Percentiles rank a stretch among this genome's conserved stretches.
Evolutionary conservation across 2,113 vertebrate species (phyloP).

Genomic region (Sula dactylatra): DNA sequence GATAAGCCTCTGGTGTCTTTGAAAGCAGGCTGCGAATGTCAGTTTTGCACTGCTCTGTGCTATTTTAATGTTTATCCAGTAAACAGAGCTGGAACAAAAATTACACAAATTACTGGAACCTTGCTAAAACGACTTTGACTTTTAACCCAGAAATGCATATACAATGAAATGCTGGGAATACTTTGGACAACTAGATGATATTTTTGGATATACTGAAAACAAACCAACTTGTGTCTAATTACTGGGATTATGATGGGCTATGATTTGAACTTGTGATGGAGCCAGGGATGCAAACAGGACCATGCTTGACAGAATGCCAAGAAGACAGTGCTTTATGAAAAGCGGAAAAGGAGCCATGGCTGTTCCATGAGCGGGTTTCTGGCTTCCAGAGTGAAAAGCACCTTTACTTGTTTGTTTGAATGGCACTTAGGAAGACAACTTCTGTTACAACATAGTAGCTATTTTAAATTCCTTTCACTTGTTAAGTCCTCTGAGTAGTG

Average conservation of each 20-base stretch:
- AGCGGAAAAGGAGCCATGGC: neutral
- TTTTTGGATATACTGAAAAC: slow-evolving; percentile 54
- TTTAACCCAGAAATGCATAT: slow-evolving; percentile 49
- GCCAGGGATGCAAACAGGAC: slow-evolving; percentile 58
- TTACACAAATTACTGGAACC: slow-evolving; percentile 52
- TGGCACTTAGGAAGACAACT: neutral
- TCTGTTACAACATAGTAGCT: neutral
- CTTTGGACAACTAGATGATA: slow-evolving; percentile 33
- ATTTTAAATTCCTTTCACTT: neutral
- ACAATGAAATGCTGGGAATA: slow-evolving; percentile 47
- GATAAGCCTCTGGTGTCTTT: slow-evolving; percentile 33
- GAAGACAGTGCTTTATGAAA: slow-evolving; percentile 20
- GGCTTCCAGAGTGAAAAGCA: slow-evolving; percentile 7
- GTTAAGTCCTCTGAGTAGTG: neutral
- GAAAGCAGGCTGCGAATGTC: slow-evolving; percentile 1
- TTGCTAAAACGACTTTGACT: slow-evolving; percentile 61
- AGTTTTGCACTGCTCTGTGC: neutral
- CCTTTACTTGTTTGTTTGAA: slow-evolving; percentile 31
- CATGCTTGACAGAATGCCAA: slow-evolving; percentile 41
- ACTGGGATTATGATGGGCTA: slow-evolving; percentile 55
- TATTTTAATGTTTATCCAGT: slow-evolving; percentile 45
- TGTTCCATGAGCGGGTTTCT: neutral
- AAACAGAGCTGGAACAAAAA: slow-evolving; percentile 49
- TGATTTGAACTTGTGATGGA: slow-evolving; percentile 61
- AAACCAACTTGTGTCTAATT: slow-evolving; percentile 60